phyloP scores from a whole-genome alignment of 2,113 vertebrate species.

The Anoura caudifer region DNA sequence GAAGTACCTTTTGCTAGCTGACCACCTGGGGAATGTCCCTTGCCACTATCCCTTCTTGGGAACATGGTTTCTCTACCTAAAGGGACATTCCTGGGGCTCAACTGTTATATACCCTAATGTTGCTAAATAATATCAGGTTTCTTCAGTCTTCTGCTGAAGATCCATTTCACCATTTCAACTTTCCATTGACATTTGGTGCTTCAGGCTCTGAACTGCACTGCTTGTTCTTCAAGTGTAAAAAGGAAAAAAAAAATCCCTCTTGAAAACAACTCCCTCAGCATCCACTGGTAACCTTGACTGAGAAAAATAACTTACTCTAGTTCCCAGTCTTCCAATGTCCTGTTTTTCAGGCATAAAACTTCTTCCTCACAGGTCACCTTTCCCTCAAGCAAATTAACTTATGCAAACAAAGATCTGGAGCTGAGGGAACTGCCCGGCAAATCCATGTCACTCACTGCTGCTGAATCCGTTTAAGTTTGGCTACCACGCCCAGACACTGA shows the following conservation, averaged over 20 bases:
- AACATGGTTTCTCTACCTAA: background rate
- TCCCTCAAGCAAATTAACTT: background rate
- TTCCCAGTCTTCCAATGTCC: background rate
- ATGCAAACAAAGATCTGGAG: background rate
- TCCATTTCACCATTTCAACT: background rate
- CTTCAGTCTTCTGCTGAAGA: background rate
- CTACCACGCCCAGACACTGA: background rate
- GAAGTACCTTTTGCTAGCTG: background rate
- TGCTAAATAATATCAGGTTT: background rate
- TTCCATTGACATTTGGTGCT: background rate
- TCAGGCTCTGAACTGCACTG: background rate
- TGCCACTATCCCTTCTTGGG: background rate
- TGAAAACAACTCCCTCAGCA: background rate
- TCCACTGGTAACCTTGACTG: background rate
- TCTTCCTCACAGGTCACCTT: background rate
- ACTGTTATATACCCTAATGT: background rate
- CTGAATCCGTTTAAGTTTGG: background rate
- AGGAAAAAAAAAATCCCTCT: too few species aligned
- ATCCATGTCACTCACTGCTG: background rate
- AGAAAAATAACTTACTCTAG: background rate
- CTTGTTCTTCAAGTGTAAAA: background rate
- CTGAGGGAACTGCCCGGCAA: background rate
- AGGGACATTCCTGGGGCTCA: background rate
- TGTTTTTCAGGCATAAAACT: background rate
- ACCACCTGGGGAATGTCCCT: background rate